Evolutionary conservation across 2,113 vertebrate species (phyloP).

Genomic region (Acrocephalus kingi): DNA sequence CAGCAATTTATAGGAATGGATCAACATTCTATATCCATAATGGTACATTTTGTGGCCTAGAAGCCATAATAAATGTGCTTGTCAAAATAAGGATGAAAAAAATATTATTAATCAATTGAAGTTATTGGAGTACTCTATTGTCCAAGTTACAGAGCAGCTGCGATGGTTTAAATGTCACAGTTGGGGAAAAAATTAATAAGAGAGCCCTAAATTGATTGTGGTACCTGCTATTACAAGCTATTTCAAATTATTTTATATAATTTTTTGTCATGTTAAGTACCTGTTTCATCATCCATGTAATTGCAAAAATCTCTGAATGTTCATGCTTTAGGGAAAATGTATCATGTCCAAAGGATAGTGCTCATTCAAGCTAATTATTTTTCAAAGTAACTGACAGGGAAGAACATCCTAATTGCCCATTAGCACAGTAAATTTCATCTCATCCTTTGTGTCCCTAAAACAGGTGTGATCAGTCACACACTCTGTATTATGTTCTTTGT

Average conservation of each 20-base stretch:
- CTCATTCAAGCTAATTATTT: slow-evolving; percentile 54
- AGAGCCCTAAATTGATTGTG: background rate
- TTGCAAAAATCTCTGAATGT: slow-evolving; percentile 1
- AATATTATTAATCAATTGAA: background rate
- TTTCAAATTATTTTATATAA: background rate
- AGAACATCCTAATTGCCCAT: slow-evolving; percentile 62
- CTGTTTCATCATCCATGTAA: slow-evolving; percentile 14
- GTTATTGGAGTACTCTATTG: background rate
- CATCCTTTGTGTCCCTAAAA: background rate
- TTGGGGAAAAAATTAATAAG: background rate
- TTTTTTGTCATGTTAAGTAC: background rate
- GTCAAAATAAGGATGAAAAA: background rate
- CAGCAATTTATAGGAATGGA: background rate
- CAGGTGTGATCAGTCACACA: background rate
- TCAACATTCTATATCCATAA: background rate
- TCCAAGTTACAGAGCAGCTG: background rate
- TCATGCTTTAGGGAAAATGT: background rate
- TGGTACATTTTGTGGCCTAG: background rate
- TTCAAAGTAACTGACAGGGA: slow-evolving; percentile 43
- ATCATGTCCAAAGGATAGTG: background rate
- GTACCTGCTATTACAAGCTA: background rate
- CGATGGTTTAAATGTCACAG: background rate
- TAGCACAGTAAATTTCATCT: slow-evolving; percentile 33
- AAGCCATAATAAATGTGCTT: background rate
- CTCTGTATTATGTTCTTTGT: background rate